These are phyloP conservation scores for Lymantria dispar DNA, from an alignment of 2,888 invertebrate species.

Conservation along the genomic window DNA sequence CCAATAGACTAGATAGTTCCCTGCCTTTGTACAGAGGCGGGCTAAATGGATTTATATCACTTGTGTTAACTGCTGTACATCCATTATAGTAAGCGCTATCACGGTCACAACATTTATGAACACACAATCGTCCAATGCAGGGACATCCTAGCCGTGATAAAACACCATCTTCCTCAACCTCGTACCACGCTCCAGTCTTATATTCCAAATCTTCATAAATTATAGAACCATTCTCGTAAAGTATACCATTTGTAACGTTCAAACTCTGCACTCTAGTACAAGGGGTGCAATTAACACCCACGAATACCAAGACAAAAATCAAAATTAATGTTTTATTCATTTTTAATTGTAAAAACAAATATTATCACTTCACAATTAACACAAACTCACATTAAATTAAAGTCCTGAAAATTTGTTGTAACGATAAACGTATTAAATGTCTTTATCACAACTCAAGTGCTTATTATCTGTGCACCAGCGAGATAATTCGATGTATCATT, in stretches of 20 bases:
- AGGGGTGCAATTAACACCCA: conserved; percentile 38
- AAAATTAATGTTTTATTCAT: not conserved
- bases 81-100: conserved; percentile 44
- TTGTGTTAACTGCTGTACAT: conserved; percentile 43
- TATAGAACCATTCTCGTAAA: conserved; percentile 52
- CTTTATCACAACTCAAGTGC: conserved; percentile 53
- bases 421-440: conserved; percentile 31
- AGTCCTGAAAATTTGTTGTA: conserved; percentile 2
- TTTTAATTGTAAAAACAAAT: not conserved
- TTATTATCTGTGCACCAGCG: conserved; percentile 61
- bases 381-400: not conserved
- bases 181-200: conserved; percentile 51
- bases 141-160: conserved; percentile 56
- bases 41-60: conserved; percentile 54
- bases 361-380: conserved; percentile 9
- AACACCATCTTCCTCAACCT: conserved; percentile 41
- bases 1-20: conserved; percentile 36
- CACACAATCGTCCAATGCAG: conserved; percentile 57
- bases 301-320: conserved; percentile 28
- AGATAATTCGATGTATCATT: conserved; percentile 74
- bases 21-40: conserved; percentile 58
- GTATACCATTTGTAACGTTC: conserved; percentile 55
- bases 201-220: conserved; percentile 57
- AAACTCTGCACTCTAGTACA: conserved; percentile 58
- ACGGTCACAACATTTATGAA: conserved; percentile 63